A percentile compares a stretch with the other conserved stretches of the same genome.
Conservation (phyloP, 2,113 vertebrate species). For the Amia ocellicauda region DNA sequence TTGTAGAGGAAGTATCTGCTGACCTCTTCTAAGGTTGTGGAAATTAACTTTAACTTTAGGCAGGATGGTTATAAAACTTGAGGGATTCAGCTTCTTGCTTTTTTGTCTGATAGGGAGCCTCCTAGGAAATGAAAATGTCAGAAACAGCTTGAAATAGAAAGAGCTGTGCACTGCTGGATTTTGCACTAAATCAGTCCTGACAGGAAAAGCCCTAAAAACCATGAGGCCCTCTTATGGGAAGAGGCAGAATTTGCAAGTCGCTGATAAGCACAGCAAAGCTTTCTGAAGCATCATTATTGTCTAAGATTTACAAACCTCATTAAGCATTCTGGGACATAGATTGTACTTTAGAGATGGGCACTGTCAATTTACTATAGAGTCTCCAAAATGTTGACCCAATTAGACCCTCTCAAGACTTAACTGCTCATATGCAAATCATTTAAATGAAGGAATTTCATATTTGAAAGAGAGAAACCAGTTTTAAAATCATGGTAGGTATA, state of each 20-base stretch:
- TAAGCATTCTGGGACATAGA: background rate
- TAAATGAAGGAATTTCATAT: too few species aligned
- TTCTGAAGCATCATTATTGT: conserved; percentile 19
- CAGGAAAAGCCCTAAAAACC: conserved; percentile 39
- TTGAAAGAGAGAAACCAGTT: too few species aligned
- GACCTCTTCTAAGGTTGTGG: too few species aligned
- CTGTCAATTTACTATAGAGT: background rate
- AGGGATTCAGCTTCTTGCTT: conserved; percentile 45
- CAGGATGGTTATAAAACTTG: conserved; percentile 25
- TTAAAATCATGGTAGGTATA: too few species aligned
- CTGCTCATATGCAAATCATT: too few species aligned
- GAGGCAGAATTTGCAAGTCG: conserved; percentile 15
- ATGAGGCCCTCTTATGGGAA: conserved; percentile 9
- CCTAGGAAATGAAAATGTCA: conserved; percentile 64
- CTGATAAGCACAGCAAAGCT: conserved; percentile 22
- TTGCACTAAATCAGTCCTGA: conserved; percentile 53
- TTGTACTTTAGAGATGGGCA: background rate
- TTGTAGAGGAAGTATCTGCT: too few species aligned
- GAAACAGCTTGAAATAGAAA: conserved; percentile 50
- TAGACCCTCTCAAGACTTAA: too few species aligned
- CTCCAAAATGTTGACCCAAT: background rate
- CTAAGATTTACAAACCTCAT: background rate
- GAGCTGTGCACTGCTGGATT: conserved; percentile 42
- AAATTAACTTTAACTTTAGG: too few species aligned
- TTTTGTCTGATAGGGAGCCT: conserved; percentile 57